phyloP scores from a whole-genome alignment of 2,888 invertebrate genomes.

The Tiliacea aurago region DNA sequence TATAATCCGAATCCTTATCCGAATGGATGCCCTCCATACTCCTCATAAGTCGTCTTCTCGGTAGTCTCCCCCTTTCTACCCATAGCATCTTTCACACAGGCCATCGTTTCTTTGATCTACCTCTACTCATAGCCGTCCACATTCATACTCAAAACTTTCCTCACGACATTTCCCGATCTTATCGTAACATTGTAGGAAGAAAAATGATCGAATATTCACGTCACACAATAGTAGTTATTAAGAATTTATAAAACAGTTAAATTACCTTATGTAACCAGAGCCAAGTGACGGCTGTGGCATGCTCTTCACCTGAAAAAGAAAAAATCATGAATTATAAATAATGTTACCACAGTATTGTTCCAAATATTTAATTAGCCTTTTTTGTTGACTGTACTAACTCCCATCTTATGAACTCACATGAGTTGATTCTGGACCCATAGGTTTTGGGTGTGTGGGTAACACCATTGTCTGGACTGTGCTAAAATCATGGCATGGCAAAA shows the following conservation, averaged over 20 bases:
- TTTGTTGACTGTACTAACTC: neutral
- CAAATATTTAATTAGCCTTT: neutral
- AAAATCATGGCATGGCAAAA: too few species aligned
- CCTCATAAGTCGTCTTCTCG: neutral
- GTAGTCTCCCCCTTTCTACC: neutral
- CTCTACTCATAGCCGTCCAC: neutral
- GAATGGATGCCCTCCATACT: neutral
- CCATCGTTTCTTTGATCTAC: neutral
- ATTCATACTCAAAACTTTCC: neutral
- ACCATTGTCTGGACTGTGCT: neutral
- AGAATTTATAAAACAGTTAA: conserved; percentile 13
- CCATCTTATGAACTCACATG: neutral
- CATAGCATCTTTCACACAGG: neutral
- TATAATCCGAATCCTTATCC: too few species aligned
- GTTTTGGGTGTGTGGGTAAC: neutral
- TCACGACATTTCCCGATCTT: neutral
- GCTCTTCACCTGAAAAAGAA: conserved; percentile 94
- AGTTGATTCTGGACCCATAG: too few species aligned
- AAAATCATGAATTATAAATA: conserved; percentile 50
- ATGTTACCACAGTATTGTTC: conserved; percentile 3
- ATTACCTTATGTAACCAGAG: conserved; percentile 96
- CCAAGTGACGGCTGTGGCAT: conserved; percentile 97
- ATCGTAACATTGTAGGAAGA: too few species aligned
- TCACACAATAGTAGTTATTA: neutral
- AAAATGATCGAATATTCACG: neutral